Conservation (phyloP, 2,113 vertebrate species). For the Anseranas semipalmata region DNA sequence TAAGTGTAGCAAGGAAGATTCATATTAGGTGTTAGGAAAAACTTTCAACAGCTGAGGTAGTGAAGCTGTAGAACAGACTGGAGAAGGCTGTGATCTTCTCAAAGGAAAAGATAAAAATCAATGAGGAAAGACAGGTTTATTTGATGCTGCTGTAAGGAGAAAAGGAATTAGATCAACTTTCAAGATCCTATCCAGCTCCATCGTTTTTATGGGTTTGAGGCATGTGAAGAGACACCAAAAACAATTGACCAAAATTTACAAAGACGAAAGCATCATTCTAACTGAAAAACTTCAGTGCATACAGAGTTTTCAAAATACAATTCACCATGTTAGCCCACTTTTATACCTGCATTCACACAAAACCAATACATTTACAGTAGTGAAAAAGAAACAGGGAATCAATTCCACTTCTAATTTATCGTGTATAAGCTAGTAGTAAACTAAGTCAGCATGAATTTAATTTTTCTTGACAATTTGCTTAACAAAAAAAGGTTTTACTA, state of each 20-base stretch:
- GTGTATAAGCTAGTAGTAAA: neutral
- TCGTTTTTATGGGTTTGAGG: neutral
- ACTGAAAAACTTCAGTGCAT: neutral
- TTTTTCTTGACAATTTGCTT: neutral
- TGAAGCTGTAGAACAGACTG: neutral
- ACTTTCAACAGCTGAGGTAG: neutral
- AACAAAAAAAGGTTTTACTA: neutral
- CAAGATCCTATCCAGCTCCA: neutral
- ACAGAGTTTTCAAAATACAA: neutral
- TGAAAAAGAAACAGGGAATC: neutral
- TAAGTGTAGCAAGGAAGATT: neutral
- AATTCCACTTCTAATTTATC: neutral
- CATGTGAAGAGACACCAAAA: neutral
- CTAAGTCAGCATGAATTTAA: neutral
- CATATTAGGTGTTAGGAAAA: neutral
- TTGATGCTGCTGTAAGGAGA: neutral
- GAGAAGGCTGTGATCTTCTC: neutral
- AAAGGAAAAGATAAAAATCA: neutral
- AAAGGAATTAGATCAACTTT: neutral
- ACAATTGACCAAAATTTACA: neutral
- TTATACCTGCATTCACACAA: neutral
- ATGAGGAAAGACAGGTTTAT: neutral
- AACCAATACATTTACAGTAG: neutral
- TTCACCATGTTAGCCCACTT: neutral
- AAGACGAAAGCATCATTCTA: neutral